A percentile compares a stretch with the other conserved stretches of the same genome.
Evolutionary conservation across 2,113 vertebrate genomes (phyloP).

Genomic region (Zonotrichia leucophrys): DNA sequence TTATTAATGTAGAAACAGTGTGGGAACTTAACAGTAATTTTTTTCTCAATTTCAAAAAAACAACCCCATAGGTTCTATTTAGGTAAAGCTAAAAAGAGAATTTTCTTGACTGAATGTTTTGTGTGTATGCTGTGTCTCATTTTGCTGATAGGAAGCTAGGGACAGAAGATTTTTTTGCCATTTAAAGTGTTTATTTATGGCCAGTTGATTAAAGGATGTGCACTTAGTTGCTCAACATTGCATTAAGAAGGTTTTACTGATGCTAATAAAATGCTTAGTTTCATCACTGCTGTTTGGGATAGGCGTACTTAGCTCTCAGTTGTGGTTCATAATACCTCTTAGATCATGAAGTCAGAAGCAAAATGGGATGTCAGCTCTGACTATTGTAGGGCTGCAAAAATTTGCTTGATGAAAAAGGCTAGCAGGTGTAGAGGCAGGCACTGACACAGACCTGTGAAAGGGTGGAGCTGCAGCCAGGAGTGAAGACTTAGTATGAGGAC

Average conservation of each 20-base stretch:
- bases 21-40: neutral
- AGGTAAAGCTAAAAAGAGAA: neutral
- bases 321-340: conserved; percentile 8
- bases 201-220: conserved; percentile 35
- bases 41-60: neutral
- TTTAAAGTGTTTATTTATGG: conserved; percentile 17
- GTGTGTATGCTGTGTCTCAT: neutral
- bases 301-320: neutral
- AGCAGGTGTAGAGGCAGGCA: neutral
- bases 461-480: neutral
- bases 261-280: conserved; percentile 39
- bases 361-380: neutral
- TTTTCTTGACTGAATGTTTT: neutral
- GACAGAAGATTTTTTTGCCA: neutral
- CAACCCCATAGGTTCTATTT: neutral
- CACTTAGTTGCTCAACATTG: conserved; percentile 38
- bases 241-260: conserved; percentile 65
- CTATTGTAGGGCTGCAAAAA: neutral
- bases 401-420: neutral
- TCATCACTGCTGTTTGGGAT: neutral
- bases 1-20: conserved; percentile 10
- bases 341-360: neutral
- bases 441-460: neutral
- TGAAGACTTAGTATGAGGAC: neutral
- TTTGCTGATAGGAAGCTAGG: neutral